Evolutionary conservation across 2,888 invertebrate genomes (phyloP).

Genomic region (Drosophila picticornis): DNA sequence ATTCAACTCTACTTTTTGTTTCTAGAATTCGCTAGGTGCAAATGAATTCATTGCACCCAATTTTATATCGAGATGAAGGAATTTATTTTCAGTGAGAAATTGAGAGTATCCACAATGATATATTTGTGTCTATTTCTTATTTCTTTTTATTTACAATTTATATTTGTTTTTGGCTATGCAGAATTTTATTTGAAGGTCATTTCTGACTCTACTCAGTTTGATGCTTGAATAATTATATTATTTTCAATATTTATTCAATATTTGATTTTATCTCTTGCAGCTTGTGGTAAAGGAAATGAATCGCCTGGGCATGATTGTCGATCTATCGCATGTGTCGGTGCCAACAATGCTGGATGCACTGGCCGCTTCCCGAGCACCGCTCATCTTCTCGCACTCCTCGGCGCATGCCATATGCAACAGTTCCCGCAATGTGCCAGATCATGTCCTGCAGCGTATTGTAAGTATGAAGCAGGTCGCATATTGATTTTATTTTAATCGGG

Average conservation of each 20-base stretch:
- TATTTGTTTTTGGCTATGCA: not conserved
- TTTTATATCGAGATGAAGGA: not conserved
- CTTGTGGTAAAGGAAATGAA: slow-evolving; percentile 94
- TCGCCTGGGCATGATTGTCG: slow-evolving; percentile 94
- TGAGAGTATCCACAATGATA: not conserved
- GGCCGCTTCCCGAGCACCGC: slow-evolving; percentile 91
- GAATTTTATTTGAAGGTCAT: not conserved
- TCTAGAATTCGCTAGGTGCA: not conserved
- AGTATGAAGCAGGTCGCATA: slow-evolving; percentile 48
- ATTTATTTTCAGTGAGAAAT: not conserved
- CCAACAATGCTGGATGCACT: slow-evolving; percentile 93
- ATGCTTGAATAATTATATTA: not conserved
- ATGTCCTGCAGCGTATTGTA: slow-evolving; percentile 89
- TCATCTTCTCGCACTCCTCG: slow-evolving; percentile 94
- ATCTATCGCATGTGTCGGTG: slow-evolving; percentile 92
- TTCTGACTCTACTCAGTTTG: not conserved
- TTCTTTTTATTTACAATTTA: not conserved
- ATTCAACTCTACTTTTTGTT: not conserved
- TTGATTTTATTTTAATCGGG: slow-evolving; percentile 39
- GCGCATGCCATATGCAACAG: slow-evolving; percentile 93
- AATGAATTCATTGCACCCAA: not conserved
- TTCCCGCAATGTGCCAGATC: slow-evolving; percentile 92
- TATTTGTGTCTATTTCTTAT: not conserved
- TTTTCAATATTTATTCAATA: not conserved
- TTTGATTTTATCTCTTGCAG: slow-evolving; percentile 82